Conservation (phyloP, 2,797 vertebrate species). For the Cryptoprocta ferox region DNA sequence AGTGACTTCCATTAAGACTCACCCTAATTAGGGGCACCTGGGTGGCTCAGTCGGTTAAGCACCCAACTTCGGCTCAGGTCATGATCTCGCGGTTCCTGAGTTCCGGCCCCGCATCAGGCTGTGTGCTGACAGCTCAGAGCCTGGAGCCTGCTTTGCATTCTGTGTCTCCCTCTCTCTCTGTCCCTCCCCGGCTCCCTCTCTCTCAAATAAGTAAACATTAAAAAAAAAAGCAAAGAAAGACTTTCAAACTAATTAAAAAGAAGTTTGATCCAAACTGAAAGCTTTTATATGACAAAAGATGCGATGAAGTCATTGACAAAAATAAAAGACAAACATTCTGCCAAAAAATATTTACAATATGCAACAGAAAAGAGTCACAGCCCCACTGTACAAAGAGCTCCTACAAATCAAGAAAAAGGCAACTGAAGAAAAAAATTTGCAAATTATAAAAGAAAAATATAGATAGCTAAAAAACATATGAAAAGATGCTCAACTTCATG, state of each 20-base stretch:
- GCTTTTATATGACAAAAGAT: conserved; percentile 44
- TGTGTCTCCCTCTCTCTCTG: background rate
- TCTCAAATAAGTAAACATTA: background rate
- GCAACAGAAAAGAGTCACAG: conserved; percentile 36
- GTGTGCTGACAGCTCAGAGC: background rate
- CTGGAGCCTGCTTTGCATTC: background rate
- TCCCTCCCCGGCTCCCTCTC: background rate
- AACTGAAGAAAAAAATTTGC: background rate
- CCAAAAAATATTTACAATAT: conserved; percentile 40
- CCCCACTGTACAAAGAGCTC: conserved; percentile 2
- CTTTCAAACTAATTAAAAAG: conserved; percentile 40
- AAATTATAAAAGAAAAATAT: conserved; percentile 16
- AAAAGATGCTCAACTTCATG: background rate
- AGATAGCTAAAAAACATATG: conserved; percentile 20
- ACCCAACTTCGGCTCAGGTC: background rate
- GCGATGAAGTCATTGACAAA: background rate
- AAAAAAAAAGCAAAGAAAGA: background rate
- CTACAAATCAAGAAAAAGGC: conserved; percentile 49
- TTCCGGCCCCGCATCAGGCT: background rate
- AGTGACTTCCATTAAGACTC: background rate
- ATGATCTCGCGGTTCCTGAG: background rate
- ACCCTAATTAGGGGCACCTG: background rate
- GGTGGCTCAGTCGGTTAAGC: background rate
- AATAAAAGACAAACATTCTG: conserved; percentile 51
- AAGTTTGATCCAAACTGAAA: conserved; percentile 45